Conservation (phyloP, 2,113 vertebrate genomes). For the Cercocebus atys region DNA sequence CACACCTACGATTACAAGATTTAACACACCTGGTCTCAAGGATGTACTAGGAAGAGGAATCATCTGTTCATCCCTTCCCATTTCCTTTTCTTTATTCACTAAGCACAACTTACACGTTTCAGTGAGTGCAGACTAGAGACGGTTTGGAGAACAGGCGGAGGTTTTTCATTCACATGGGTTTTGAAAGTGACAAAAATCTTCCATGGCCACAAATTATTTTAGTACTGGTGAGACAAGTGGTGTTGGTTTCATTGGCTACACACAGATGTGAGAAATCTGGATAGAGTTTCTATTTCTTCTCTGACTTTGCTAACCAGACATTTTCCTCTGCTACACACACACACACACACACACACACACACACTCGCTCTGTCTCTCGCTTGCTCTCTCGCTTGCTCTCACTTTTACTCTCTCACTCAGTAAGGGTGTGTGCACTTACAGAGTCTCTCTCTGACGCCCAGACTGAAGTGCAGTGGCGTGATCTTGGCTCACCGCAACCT, state of each 20-base stretch:
- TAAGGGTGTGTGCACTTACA: background rate
- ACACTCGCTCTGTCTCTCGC: too few relatives aligned
- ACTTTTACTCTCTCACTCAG: background rate
- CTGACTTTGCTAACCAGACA: background rate
- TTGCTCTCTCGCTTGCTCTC: background rate
- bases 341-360: too few relatives aligned
- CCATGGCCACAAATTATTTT: slow-evolving; percentile 30
- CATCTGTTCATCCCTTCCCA: background rate
- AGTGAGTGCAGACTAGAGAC: background rate
- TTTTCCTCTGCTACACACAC: background rate
- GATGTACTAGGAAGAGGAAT: slow-evolving; percentile 1
- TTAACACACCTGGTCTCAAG: slow-evolving; percentile 69
- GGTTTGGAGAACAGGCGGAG: background rate
- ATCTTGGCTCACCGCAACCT: too few relatives aligned
- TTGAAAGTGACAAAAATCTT: slow-evolving; percentile 44
- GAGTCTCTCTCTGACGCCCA: background rate
- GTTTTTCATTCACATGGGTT: slow-evolving; percentile 2
- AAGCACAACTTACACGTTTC: slow-evolving; percentile 39
- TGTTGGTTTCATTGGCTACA: slow-evolving; percentile 26
- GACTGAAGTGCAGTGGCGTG: too few relatives aligned
- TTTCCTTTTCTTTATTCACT: slow-evolving; percentile 57
- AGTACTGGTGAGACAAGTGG: background rate
- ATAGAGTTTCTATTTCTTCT: slow-evolving; percentile 15
- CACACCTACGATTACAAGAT: slow-evolving; percentile 64
- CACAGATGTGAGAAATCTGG: slow-evolving; percentile 3